Evolutionary conservation across 2,797 vertebrate genomes (phyloP).

Genomic region (Psittacula echo): DNA sequence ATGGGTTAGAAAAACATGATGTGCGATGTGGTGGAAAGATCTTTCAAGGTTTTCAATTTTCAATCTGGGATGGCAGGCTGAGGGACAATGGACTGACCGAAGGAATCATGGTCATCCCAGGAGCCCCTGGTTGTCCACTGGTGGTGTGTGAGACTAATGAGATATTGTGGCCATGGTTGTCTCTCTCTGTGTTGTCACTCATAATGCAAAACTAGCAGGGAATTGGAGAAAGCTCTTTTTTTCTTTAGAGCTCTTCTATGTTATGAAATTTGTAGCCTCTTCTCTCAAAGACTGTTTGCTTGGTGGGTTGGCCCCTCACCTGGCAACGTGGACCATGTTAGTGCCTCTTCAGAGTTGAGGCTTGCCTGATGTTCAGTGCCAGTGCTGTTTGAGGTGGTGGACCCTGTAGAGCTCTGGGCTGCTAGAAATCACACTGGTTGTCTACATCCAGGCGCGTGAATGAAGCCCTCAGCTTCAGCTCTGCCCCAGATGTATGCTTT

Average conservation of each 20-base stretch:
- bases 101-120: not conserved
- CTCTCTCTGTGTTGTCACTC: not conserved
- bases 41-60: not conserved
- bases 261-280: not conserved
- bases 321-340: not conserved
- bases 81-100: accelerated
- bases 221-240: not conserved
- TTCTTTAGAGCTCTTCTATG: not conserved
- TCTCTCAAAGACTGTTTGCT: not conserved
- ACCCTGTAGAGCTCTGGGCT: not conserved
- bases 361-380: not conserved
- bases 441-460: not conserved
- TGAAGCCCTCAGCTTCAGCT: not conserved
- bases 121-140: not conserved
- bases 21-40: not conserved
- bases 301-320: not conserved
- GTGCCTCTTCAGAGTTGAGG: not conserved
- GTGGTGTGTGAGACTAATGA: not conserved
- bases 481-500: not conserved
- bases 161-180: not conserved
- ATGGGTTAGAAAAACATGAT: not conserved
- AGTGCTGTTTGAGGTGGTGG: not conserved
- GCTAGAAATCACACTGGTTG: accelerated
- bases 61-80: not conserved
- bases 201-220: not conserved